Percentiles rank a stretch among this genome's conserved stretches.
Evolutionary conservation across 2,113 vertebrate genomes (phyloP).

Genomic region (Riparia riparia): DNA sequence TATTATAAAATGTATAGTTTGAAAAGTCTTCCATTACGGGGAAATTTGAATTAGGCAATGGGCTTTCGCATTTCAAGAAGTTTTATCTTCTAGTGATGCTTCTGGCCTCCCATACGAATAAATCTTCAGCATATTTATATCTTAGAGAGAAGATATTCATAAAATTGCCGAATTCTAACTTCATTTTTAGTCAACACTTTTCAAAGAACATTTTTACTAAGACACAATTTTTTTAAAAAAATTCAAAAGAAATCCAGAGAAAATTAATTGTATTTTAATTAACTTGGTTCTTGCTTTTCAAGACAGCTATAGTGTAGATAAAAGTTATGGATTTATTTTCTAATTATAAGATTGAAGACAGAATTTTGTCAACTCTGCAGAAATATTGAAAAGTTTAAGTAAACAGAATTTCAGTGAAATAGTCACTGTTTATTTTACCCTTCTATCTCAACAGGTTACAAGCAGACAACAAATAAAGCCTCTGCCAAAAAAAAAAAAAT

Average conservation of each 20-base stretch:
- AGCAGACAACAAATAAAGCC: not conserved
- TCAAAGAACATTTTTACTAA: not conserved
- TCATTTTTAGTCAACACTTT: not conserved
- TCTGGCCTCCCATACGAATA: not conserved
- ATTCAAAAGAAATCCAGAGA: not conserved
- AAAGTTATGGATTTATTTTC: constrained; percentile 7
- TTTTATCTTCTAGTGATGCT: not conserved
- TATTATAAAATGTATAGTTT: not conserved
- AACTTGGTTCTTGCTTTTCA: not conserved
- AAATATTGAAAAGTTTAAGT: not conserved
- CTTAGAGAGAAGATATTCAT: not conserved
- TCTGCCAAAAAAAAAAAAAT: not conserved
- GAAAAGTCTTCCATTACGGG: not conserved
- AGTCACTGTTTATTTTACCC: not conserved
- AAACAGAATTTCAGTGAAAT: not conserved
- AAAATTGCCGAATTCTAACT: not conserved
- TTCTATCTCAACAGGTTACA: not conserved
- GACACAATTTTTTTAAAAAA: not conserved
- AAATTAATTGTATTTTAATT: constrained; percentile 19
- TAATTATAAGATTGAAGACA: not conserved
- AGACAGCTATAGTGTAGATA: not conserved
- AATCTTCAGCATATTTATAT: not conserved
- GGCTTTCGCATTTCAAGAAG: not conserved
- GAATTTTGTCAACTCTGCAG: not conserved
- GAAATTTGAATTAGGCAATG: not conserved